These are phyloP conservation scores for Rhagium mordax DNA, from an alignment of 2,888 invertebrate species.

Conservation along the genomic window DNA sequence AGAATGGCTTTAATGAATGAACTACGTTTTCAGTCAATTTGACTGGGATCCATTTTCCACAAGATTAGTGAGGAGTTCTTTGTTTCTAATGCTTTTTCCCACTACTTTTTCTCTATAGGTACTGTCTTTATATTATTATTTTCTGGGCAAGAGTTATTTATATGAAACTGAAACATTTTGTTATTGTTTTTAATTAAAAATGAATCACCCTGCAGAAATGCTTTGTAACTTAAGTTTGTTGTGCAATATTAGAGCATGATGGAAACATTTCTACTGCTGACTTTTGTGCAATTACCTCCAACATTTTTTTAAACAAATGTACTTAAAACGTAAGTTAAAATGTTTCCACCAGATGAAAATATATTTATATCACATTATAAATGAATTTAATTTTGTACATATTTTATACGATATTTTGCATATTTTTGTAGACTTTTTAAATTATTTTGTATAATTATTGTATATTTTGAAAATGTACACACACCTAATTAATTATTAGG, in stretches of 20 bases:
- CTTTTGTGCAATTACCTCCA: slow-evolving; percentile 30
- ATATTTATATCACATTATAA: slow-evolving; percentile 29
- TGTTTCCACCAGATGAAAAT: slow-evolving; percentile 12
- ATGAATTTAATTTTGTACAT: slow-evolving; percentile 44
- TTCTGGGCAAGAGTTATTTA: neutral
- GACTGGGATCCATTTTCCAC: no score
- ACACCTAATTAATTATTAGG: slow-evolving; percentile 4
- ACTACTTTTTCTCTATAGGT: no score
- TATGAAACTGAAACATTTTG: neutral
- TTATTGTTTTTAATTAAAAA: neutral
- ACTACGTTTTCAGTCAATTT: no score
- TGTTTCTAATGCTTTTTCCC: no score
- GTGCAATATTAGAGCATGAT: slow-evolving; percentile 29
- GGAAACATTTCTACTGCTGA: slow-evolving; percentile 31
- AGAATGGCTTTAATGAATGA: no score
- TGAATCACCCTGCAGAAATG: neutral
- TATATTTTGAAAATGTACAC: slow-evolving; percentile 41
- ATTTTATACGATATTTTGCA: slow-evolving; percentile 34
- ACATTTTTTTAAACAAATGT: slow-evolving; percentile 19
- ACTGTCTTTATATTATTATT: neutral
- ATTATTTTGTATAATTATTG: slow-evolving; percentile 49
- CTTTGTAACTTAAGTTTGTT: slow-evolving; percentile 16
- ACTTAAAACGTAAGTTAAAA: slow-evolving; percentile 15
- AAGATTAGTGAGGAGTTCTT: no score
- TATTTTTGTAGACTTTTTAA: slow-evolving; percentile 48